Evolutionary conservation across 2,113 vertebrate species (phyloP).

Genomic region (Cyanoliseus patagonus): DNA sequence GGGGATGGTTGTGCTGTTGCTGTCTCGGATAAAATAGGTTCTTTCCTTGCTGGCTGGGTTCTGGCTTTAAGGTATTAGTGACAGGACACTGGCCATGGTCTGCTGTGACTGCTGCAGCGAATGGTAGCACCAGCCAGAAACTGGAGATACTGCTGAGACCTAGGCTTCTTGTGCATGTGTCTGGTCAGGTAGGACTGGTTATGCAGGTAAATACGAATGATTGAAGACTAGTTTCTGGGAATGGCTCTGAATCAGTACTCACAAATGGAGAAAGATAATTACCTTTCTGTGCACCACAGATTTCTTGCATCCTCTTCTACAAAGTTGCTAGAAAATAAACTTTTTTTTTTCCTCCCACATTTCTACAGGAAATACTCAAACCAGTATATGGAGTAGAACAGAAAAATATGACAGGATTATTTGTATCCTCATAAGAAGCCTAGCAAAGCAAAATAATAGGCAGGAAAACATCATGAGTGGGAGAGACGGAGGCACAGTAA

Average conservation of each 20-base stretch:
- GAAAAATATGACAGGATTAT: not conserved
- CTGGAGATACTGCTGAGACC: too few species aligned
- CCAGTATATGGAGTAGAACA: not conserved
- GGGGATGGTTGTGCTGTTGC: not conserved
- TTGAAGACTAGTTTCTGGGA: not conserved
- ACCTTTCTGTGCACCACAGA: not conserved
- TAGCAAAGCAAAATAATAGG: not conserved
- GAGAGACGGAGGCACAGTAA: not conserved
- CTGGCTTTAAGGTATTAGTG: too few species aligned
- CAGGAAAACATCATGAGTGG: not conserved
- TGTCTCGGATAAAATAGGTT: accelerated
- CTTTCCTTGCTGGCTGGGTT: not conserved
- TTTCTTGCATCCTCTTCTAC: not conserved
- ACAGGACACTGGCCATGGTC: accelerated
- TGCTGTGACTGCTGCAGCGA: accelerated
- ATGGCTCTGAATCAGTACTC: not conserved
- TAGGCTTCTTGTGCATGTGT: not conserved
- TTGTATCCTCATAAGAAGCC: not conserved
- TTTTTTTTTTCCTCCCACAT: not conserved
- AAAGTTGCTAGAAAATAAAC: not conserved
- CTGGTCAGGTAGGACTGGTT: not conserved
- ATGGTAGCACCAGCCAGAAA: accelerated
- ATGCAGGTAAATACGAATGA: not conserved
- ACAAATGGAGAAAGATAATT: not conserved
- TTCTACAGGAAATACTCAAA: not conserved